Conservation (phyloP, 2,113 vertebrate genomes). For the Esox niger region DNA sequence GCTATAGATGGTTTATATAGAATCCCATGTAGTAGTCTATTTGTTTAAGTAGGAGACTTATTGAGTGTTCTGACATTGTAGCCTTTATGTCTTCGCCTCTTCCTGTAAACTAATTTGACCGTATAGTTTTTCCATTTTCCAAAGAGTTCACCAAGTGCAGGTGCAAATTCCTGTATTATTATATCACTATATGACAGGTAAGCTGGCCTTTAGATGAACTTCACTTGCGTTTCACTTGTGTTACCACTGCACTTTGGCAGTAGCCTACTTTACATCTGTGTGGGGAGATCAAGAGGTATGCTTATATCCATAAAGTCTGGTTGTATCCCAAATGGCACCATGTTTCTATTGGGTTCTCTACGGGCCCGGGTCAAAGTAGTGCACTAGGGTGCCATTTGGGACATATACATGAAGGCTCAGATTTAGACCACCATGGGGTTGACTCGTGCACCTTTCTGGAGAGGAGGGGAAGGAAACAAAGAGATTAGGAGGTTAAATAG, state of each 20-base stretch:
- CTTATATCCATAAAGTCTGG: not conserved
- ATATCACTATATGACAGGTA: slow-evolving; percentile 46
- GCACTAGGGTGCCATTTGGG: too few relatives aligned
- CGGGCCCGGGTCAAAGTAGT: too few relatives aligned
- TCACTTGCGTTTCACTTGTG: not conserved
- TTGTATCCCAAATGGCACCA: not conserved
- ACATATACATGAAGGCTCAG: slow-evolving; percentile 3
- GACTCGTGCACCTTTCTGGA: slow-evolving; percentile 39
- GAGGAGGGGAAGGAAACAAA: slow-evolving; percentile 43
- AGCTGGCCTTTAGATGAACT: not conserved
- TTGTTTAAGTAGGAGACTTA: too few relatives aligned
- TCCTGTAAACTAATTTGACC: too few relatives aligned
- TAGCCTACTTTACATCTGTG: too few relatives aligned
- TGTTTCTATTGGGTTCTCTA: too few relatives aligned
- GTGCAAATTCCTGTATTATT: not conserved
- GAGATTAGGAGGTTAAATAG: slow-evolving; percentile 66
- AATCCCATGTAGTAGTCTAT: not conserved
- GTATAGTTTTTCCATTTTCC: not conserved
- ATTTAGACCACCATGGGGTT: slow-evolving; percentile 48
- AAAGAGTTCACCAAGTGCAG: not conserved
- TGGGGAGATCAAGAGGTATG: not conserved
- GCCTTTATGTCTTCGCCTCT: too few relatives aligned
- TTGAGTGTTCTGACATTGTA: too few relatives aligned
- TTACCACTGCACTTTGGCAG: slow-evolving; percentile 3
- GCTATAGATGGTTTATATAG: slow-evolving; percentile 5